Conservation (phyloP, 2,888 invertebrate species). For the Hirtodrosophila histrioides region DNA sequence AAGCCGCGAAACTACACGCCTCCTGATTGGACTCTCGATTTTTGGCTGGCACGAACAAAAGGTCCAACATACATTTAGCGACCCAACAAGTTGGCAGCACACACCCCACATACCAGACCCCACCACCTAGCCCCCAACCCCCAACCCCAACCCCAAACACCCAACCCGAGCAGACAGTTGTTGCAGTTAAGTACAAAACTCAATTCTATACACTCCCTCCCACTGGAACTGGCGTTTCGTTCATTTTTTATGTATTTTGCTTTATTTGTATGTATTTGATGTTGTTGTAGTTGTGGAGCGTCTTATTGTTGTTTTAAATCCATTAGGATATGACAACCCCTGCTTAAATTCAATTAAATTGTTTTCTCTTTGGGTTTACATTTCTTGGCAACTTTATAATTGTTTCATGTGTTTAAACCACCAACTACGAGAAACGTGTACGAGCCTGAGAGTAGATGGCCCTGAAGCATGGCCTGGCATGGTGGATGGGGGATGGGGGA, state of each 20-base stretch:
- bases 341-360: conserved; percentile 80
- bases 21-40: conserved; percentile 9
- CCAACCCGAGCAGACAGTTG: neutral
- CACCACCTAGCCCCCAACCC: neutral
- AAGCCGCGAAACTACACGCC: conserved; percentile 4
- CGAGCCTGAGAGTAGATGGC: conserved; percentile 17
- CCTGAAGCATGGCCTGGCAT: conserved; percentile 15
- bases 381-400: conserved; percentile 78
- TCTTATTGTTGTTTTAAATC: conserved; percentile 73
- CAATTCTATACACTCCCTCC: conserved; percentile 11
- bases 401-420: conserved; percentile 79
- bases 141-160: neutral
- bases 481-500: neutral
- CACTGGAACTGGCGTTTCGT: conserved; percentile 18
- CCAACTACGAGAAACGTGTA: conserved; percentile 54
- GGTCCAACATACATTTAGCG: conserved; percentile 48
- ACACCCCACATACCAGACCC: conserved; percentile 4
- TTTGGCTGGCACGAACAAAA: conserved; percentile 22
- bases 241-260: conserved; percentile 56
- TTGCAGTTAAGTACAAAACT: conserved; percentile 5
- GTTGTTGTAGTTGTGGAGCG: conserved; percentile 34
- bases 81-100: conserved; percentile 32
- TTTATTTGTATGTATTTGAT: conserved; percentile 65
- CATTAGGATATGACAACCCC: conserved; percentile 80
- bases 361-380: conserved; percentile 79